phyloP scores from a whole-genome alignment of 2,797 vertebrate species.

The Nannoperca australis region DNA sequence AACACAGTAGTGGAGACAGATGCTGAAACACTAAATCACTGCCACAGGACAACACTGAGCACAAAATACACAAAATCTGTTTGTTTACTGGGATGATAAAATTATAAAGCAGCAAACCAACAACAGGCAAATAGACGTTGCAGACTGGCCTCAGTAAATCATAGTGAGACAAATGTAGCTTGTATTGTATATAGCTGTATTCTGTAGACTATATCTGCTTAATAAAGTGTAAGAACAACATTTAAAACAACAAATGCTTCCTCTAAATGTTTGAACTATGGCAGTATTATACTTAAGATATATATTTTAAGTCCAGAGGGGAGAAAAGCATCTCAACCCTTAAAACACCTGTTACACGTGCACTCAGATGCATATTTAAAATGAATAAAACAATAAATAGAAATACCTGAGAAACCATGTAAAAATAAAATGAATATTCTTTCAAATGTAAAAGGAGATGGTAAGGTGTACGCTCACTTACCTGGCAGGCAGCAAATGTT shows the following conservation, averaged over 20 bases:
- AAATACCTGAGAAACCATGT: not conserved
- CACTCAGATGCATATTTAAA: not conserved
- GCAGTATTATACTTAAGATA: not conserved
- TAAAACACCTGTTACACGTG: constrained; percentile 66
- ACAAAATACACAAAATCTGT: constrained; percentile 27
- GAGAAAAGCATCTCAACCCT: constrained; percentile 9
- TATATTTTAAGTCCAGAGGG: not conserved
- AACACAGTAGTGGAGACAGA: constrained; percentile 34
- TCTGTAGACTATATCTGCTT: not conserved
- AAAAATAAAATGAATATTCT: not conserved
- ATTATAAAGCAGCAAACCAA: constrained; percentile 47
- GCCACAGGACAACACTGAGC: constrained; percentile 35
- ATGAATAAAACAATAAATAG: not conserved
- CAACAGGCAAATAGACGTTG: constrained; percentile 25
- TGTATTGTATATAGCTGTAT: not conserved
- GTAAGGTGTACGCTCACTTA: constrained; percentile 75
- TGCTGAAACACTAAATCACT: constrained; percentile 44
- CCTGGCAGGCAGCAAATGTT: constrained; percentile 77
- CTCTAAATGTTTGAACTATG: not conserved
- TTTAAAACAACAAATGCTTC: not conserved
- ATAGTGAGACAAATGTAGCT: not conserved
- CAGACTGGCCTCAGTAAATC: constrained; percentile 22
- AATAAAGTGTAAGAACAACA: not conserved
- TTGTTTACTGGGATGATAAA: constrained; percentile 28
- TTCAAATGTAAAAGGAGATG: constrained; percentile 31